These are phyloP conservation scores for Aphidius colemani DNA, from an alignment of 2,888 invertebrate genomes.

Conservation along the genomic window DNA sequence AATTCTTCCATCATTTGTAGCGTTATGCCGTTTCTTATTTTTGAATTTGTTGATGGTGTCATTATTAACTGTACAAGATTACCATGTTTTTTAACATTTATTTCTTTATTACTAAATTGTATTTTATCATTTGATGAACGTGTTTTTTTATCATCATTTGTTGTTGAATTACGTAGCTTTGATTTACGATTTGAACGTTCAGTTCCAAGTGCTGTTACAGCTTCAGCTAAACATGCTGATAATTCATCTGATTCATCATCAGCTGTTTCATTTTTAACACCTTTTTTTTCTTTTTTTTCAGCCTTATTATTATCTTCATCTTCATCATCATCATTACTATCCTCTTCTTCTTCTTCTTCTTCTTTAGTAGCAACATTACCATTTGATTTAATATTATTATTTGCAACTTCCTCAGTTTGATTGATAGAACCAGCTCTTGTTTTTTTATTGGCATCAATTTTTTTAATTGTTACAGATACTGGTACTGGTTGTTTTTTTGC, in stretches of 20 bases:
- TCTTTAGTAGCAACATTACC: slow-evolving; percentile 31
- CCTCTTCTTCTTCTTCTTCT: slow-evolving; percentile 22
- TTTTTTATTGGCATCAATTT: neutral
- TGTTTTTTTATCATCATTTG: slow-evolving; percentile 40
- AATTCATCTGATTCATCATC: slow-evolving; percentile 52
- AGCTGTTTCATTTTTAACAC: slow-evolving; percentile 32
- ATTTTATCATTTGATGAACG: slow-evolving; percentile 36
- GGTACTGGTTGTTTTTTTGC: slow-evolving; percentile 11
- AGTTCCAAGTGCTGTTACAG: slow-evolving; percentile 53
- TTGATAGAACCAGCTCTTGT: slow-evolving; percentile 9
- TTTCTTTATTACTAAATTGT: slow-evolving; percentile 61
- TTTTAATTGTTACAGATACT: no score
- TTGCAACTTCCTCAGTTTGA: slow-evolving; percentile 15
- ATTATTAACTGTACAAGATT: slow-evolving; percentile 70
- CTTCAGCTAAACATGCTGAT: slow-evolving; percentile 56
- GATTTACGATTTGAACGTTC: slow-evolving; percentile 39
- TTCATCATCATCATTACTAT: slow-evolving; percentile 32
- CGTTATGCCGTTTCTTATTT: slow-evolving; percentile 67
- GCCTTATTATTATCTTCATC: slow-evolving; percentile 20
- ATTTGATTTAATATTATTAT: slow-evolving; percentile 2
- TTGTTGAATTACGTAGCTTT: slow-evolving; percentile 29
- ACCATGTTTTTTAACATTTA: slow-evolving; percentile 65
- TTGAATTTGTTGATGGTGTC: slow-evolving; percentile 64
- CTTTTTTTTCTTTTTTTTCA: neutral
- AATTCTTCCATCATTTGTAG: slow-evolving; percentile 79